Percentiles rank a stretch among this genome's conserved stretches.
Conservation (phyloP, 2,797 vertebrate species). For the Pelodytes ibericus region DNA sequence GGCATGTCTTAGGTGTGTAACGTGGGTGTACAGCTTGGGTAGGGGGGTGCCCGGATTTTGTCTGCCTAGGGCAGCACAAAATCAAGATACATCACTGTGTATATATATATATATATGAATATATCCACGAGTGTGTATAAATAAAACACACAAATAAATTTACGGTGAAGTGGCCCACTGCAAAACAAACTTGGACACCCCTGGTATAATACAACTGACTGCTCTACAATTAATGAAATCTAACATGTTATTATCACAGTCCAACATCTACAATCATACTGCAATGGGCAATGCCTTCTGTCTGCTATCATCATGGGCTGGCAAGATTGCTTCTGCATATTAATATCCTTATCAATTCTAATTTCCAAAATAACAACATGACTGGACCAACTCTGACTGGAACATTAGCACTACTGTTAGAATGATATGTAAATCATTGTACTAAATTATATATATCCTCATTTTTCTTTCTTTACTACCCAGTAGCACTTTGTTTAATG, state of each 20-base stretch:
- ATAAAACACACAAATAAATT: too few species aligned
- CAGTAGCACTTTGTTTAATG: slow-evolving; percentile 45
- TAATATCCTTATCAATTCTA: slow-evolving; percentile 33
- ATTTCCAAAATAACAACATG: slow-evolving; percentile 18
- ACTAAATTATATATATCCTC: slow-evolving; percentile 35
- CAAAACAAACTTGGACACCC: too few species aligned
- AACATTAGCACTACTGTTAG: slow-evolving; percentile 8
- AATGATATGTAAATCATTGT: slow-evolving; percentile 21
- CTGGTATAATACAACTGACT: slow-evolving; percentile 24
- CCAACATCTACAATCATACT: slow-evolving; percentile 1
- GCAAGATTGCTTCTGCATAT: slow-evolving; percentile 1
- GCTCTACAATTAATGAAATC: slow-evolving; percentile 23
- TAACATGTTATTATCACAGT: slow-evolving; percentile 17
- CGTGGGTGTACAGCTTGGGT: too few species aligned
- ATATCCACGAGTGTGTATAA: too few species aligned
- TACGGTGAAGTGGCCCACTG: too few species aligned
- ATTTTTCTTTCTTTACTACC: slow-evolving; percentile 28
- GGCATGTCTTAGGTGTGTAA: too few species aligned
- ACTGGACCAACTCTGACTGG: slow-evolving; percentile 13
- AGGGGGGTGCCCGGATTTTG: too few species aligned
- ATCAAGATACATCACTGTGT: too few species aligned
- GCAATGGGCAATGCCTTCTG: slow-evolving; percentile 4
- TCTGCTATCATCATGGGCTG: slow-evolving; percentile 1
- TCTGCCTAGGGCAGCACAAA: too few species aligned
- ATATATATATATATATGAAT: too few species aligned